These are phyloP conservation scores for Crocodylus rhombifer DNA, from an alignment of 2,797 vertebrate species.

Conservation along the genomic window DNA sequence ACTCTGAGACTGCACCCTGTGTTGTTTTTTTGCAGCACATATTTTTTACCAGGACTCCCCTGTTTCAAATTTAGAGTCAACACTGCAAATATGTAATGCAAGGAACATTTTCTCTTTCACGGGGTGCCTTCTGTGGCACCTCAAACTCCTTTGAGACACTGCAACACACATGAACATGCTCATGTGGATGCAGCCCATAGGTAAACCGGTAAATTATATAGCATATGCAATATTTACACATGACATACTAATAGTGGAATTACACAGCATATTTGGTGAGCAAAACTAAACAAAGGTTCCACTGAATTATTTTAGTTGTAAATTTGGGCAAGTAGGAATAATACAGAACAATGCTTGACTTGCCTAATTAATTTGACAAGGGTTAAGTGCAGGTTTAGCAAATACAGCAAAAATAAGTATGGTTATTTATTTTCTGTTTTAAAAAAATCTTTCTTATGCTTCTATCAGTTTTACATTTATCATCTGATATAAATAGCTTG, in stretches of 20 bases:
- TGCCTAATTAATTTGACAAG: neutral
- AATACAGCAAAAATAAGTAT: neutral
- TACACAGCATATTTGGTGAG: neutral
- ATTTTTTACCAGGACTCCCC: too few species aligned
- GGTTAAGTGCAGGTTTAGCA: neutral
- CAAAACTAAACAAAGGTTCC: neutral
- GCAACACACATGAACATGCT: too few species aligned
- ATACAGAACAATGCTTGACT: neutral
- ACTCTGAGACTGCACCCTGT: too few species aligned
- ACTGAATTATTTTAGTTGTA: neutral
- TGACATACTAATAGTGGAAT: neutral
- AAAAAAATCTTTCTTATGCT: neutral
- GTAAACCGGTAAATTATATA: too few species aligned
- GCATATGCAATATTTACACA: too few species aligned
- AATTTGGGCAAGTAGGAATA: neutral
- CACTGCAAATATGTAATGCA: too few species aligned
- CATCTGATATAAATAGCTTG: neutral
- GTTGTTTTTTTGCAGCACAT: too few species aligned
- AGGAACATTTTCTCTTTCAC: too few species aligned
- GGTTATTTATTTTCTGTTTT: neutral
- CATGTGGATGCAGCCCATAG: too few species aligned
- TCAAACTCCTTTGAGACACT: too few species aligned
- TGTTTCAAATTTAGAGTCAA: too few species aligned
- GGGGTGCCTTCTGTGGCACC: too few species aligned
- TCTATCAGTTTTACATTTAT: neutral